These are phyloP conservation scores for Nesogale talazaci DNA, from an alignment of 2,113 vertebrate species.

Conservation along the genomic window DNA sequence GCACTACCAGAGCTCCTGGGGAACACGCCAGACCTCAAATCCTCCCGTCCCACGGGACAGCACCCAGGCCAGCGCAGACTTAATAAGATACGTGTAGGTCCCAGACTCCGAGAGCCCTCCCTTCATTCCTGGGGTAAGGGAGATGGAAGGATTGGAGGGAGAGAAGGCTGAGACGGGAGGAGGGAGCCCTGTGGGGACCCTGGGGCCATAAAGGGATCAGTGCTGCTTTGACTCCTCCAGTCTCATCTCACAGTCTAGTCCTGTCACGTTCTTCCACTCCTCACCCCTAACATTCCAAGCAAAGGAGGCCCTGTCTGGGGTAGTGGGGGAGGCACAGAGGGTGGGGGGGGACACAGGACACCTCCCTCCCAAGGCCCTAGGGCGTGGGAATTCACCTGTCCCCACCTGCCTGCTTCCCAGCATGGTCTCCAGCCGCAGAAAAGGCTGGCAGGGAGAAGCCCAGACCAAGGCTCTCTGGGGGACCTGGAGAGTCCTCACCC, in stretches of 20 bases:
- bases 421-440: background rate
- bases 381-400: too few species aligned
- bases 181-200: background rate
- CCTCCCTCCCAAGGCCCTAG: background rate
- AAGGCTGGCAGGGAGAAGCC: background rate
- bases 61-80: background rate
- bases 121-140: too few species aligned
- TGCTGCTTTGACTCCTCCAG: too few species aligned
- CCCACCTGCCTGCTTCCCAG: background rate
- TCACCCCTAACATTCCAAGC: background rate
- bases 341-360: background rate
- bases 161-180: background rate
- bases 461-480: background rate
- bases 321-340: too few species aligned
- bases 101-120: too few species aligned
- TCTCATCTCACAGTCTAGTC: too few species aligned
- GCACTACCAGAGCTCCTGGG: background rate
- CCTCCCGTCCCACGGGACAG: background rate
- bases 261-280: background rate
- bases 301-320: too few species aligned
- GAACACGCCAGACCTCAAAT: background rate
- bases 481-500: background rate
- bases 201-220: too few species aligned
- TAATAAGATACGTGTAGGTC: too few species aligned
- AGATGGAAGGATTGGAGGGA: too few species aligned